phyloP scores from a whole-genome alignment of 2,888 invertebrate species.

The Gymnosoma rotundatum region DNA sequence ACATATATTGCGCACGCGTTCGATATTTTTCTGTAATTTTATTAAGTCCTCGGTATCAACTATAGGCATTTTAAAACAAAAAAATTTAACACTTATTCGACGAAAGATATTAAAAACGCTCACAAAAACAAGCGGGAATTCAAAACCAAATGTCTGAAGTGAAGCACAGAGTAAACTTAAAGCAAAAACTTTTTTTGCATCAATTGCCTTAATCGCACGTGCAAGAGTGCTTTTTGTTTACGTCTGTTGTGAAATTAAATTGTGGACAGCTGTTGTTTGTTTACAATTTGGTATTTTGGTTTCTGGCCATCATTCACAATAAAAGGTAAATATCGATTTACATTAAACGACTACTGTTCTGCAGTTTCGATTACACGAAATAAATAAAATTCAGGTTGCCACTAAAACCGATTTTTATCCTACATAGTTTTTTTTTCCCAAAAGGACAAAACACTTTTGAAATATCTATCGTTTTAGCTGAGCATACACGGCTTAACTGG shows the following conservation, averaged over 20 bases:
- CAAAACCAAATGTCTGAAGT: neutral
- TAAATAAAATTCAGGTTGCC: too few relatives aligned
- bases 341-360: too few relatives aligned
- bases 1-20: slow-evolving; percentile 94
- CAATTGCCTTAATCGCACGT: slow-evolving; percentile 48
- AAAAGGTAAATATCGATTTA: neutral
- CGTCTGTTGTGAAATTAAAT: neutral
- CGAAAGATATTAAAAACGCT: slow-evolving; percentile 1
- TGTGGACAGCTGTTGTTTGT: slow-evolving; percentile 62
- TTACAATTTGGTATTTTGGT: slow-evolving; percentile 48
- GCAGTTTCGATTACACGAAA: too few relatives aligned
- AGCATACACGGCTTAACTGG: too few relatives aligned
- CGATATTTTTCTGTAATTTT: slow-evolving; percentile 87
- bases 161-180: slow-evolving; percentile 3
- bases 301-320: slow-evolving; percentile 37
- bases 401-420: too few relatives aligned
- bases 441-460: too few relatives aligned
- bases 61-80: slow-evolving; percentile 76
- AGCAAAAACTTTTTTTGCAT: neutral
- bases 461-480: too few relatives aligned
- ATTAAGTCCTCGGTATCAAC: slow-evolving; percentile 76
- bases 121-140: slow-evolving; percentile 31
- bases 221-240: slow-evolving; percentile 68
- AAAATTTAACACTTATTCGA: slow-evolving; percentile 6
- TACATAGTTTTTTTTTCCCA: too few relatives aligned